A percentile compares a stretch with the other conserved stretches of the same genome.
These are phyloP conservation scores for Lateolabrax maculatus DNA, from an alignment of 2,797 vertebrate genomes.

Conservation along the genomic window DNA sequence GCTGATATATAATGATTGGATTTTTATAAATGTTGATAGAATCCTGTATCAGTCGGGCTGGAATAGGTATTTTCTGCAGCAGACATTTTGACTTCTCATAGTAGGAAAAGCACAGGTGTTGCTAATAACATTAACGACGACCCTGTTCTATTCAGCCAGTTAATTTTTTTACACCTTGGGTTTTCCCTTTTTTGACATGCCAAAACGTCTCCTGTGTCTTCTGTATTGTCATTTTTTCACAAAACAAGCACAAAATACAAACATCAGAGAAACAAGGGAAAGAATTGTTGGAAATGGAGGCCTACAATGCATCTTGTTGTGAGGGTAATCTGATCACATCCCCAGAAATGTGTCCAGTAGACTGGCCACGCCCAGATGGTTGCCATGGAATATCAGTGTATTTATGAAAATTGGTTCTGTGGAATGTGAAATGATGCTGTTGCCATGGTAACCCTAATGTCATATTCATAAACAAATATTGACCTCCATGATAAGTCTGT, in stretches of 20 bases:
- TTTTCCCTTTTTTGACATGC: neutral
- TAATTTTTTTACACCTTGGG: neutral
- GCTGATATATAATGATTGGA: too few species aligned
- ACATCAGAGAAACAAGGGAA: neutral
- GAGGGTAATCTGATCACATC: neutral
- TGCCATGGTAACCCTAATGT: neutral
- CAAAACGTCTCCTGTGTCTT: neutral
- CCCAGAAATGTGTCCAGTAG: neutral
- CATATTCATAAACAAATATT: conserved; percentile 39
- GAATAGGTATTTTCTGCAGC: neutral
- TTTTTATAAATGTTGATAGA: neutral
- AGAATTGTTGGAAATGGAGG: neutral
- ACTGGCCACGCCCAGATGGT: neutral
- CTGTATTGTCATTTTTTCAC: too few species aligned
- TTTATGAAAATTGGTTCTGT: neutral
- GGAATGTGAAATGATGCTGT: neutral
- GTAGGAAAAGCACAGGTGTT: neutral
- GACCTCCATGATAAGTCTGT: neutral
- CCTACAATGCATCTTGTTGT: neutral
- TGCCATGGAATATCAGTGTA: neutral
- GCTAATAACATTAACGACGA: neutral
- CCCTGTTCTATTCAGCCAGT: neutral
- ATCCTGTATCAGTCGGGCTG: neutral
- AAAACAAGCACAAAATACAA: neutral
- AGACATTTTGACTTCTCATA: neutral